A percentile compares a stretch with the other conserved stretches of the same genome.
phyloP scores from a whole-genome alignment of 2,888 invertebrate genomes.

The Drepanosiphum platanoidis region DNA sequence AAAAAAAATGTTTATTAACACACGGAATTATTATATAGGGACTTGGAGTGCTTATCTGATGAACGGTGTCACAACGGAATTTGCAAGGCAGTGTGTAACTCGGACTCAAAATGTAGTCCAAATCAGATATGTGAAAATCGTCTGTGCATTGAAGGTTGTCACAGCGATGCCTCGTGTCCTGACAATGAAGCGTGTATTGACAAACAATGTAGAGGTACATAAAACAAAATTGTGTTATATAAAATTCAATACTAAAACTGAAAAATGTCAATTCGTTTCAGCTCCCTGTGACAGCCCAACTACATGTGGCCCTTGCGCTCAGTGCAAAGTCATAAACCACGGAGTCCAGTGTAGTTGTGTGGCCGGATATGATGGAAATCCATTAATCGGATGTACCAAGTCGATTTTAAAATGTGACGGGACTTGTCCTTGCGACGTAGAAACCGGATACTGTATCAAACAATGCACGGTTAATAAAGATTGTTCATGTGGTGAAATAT shows the following conservation, averaged over 20 bases:
- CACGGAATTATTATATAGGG: constrained; percentile 70
- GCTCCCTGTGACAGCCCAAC: constrained; percentile 81
- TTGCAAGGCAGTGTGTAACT: constrained; percentile 87
- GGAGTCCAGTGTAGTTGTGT: constrained; percentile 88
- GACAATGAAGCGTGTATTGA: constrained; percentile 81
- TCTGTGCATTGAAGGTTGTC: constrained; percentile 86
- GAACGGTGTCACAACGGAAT: constrained; percentile 86
- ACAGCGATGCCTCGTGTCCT: constrained; percentile 83
- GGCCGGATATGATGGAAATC: constrained; percentile 82
- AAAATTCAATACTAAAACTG: neutral
- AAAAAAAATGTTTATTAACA: neutral
- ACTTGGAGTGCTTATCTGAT: constrained; percentile 83
- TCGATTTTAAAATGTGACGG: constrained; percentile 79
- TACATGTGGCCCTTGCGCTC: constrained; percentile 85
- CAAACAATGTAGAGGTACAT: constrained; percentile 81
- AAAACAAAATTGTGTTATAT: neutral
- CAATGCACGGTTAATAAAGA: constrained; percentile 75
- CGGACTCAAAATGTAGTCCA: constrained; percentile 80
- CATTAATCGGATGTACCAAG: constrained; percentile 79
- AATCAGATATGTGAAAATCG: constrained; percentile 89
- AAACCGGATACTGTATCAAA: constrained; percentile 78
- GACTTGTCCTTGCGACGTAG: constrained; percentile 82
- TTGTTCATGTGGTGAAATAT: constrained; percentile 85
- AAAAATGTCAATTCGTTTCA: constrained; percentile 66
- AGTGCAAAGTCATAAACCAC: constrained; percentile 84